phyloP scores from a whole-genome alignment of 2,888 invertebrate genomes.

The Rhyacophila evoluta region DNA sequence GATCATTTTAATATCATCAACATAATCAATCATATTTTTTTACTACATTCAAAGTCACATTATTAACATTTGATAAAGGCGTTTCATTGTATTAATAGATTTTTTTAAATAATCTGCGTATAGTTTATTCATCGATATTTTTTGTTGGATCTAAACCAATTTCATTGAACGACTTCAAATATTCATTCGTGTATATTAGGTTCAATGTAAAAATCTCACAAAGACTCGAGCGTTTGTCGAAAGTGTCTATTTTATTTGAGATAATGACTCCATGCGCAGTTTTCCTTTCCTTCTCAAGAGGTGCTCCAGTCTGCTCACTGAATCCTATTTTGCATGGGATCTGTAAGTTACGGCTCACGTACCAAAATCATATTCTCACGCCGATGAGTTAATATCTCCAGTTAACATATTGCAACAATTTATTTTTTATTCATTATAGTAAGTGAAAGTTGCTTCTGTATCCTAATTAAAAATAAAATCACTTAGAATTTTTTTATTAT shows the following conservation, averaged over 20 bases:
- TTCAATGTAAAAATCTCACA: conserved; percentile 12
- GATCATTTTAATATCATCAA: too few relatives aligned
- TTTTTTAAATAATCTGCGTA: too few relatives aligned
- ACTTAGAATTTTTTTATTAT: too few relatives aligned
- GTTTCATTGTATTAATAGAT: too few relatives aligned
- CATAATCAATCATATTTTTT: too few relatives aligned
- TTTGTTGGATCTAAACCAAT: neutral
- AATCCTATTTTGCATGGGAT: neutral
- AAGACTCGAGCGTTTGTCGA: conserved; percentile 3
- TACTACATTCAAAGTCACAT: too few relatives aligned
- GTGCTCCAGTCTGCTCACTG: neutral
- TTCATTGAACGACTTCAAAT: neutral
- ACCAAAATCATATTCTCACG: neutral
- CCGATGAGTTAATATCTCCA: too few relatives aligned
- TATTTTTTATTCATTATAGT: too few relatives aligned
- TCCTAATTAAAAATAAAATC: too few relatives aligned
- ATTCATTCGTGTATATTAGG: conserved; percentile 24
- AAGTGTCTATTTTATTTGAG: conserved; percentile 28
- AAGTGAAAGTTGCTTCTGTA: too few relatives aligned
- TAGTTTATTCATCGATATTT: conserved; percentile 1
- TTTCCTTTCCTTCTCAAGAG: conserved; percentile 27
- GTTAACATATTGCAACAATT: too few relatives aligned
- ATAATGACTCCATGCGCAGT: conserved; percentile 39
- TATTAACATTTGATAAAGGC: too few relatives aligned
- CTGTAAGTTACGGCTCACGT: neutral